Evolutionary conservation across 2,797 vertebrate species (phyloP).

Genomic region (Cossypha polioptera): DNA sequence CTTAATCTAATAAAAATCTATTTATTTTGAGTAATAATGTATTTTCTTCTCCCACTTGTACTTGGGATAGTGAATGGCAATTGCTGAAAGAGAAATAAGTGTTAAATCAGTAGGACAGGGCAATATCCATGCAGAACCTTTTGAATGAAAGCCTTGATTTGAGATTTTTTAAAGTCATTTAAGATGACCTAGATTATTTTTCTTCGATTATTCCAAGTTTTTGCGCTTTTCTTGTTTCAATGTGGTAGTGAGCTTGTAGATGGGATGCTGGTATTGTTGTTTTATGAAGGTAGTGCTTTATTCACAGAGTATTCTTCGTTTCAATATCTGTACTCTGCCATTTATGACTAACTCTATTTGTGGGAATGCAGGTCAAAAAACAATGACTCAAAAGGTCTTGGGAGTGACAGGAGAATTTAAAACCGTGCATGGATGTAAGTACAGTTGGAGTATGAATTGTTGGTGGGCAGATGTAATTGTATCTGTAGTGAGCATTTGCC

Average conservation of each 20-base stretch:
- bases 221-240: background rate
- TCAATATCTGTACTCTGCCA: background rate
- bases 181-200: background rate
- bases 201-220: background rate
- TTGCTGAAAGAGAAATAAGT: background rate
- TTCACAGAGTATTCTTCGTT: background rate
- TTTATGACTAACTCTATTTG: background rate
- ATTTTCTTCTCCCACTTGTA: background rate
- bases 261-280: background rate
- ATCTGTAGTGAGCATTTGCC: background rate
- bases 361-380: background rate
- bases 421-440: fast-evolving
- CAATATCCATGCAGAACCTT: background rate
- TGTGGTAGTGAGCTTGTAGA: background rate
- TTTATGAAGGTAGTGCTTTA: background rate
- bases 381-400: background rate
- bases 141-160: background rate
- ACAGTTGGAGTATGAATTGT: background rate
- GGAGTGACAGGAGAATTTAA: background rate
- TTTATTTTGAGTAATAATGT: background rate
- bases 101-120: background rate
- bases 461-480: background rate
- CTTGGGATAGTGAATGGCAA: background rate
- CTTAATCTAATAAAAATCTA: background rate
- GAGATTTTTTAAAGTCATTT: background rate